Evolutionary conservation across 2,797 vertebrate species (phyloP), one percentile per base, ranked within the genome.

Genomic region (Chromis chromis): DNA sequence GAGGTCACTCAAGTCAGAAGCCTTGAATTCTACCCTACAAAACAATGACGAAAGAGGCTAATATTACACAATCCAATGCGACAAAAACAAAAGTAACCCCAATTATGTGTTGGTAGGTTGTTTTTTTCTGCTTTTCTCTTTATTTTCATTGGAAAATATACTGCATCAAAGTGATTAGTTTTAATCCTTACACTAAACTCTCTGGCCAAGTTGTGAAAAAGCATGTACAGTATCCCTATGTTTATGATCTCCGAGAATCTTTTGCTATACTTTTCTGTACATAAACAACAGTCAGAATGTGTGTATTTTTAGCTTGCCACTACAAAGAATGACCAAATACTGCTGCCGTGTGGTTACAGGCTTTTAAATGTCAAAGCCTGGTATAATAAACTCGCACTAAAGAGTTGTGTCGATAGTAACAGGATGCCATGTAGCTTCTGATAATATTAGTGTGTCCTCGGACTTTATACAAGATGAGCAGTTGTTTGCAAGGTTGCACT

Each of bases 1-100:
- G 22, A 64, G 85, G 75, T 90, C 83, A 87, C 24, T 24, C 11
- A 64, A 84, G 90, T 87, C 87, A 86, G 55, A 64, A 42, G 73
- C 74, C 65, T 52, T 71, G 68, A 57, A 88, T 88, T 78, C 52
- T 79, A 21, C 27, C 55, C 54, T 21, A 33, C 31, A 54, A 90
- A 86, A 87, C 72, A 76, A 83, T 89, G 66, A 81, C 49, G 19
- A 68, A 74, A 55, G 39, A 62, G 65, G 25, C 40, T 79, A 28
- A 53, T 52, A 46, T 74, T 55, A 39, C 40, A 67, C 42, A 74
- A 59, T 33, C 60, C 9, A 63, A 6, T 31, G n/a, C 42, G 11
- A 12, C 17, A 53, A 64, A 14, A 44, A 50, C 28, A 63, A 55
- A 56, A 22, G 3, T 33, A 25, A 61, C 0, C 5, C 16, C 7